Evolutionary conservation across 2,888 invertebrate species (phyloP), one percentile per base, ranked within the genome.

Genomic region (Tortricodes alternella): DNA sequence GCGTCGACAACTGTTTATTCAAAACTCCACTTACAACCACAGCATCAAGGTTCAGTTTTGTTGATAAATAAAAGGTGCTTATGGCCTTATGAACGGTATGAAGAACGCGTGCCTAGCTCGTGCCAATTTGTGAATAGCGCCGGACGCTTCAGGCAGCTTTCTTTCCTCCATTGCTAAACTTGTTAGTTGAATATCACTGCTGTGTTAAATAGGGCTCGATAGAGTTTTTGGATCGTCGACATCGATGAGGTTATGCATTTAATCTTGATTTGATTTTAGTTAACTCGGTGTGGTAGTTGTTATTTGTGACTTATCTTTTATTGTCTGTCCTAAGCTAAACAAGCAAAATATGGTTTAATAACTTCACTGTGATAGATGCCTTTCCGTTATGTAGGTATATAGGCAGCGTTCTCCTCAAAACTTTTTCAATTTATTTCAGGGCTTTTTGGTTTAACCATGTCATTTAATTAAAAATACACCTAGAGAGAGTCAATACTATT

Each of bases 51-150:
- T 64, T 44, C 29, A 46, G 56, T 71, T 68, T 80, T 2, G 27
- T 18, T 50, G 66, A 43, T n/a, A 2, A 13, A 6, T 7, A 15
- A 11, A 34, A 38, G 32, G 56, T 49, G 64, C 61, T 71, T 81
- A 65, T 44, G 67, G 41, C 67, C 27, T 76, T 81, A 53, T 58
- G 56, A 35, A 53, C 61, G 61, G 64, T 53, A 32, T 59, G 59
- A 38, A 58, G 62, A 74, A 78, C 86, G 88, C 86, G 88, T 88
- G 89, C 80, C 83, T 78, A 81, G 87, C 88, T 89, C 89, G 89
- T 89, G 88, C 87, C 88, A 89, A 89, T 88, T 89, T 89, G 89
- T 87, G 87, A 85, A 85, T 85, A 87, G 83, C 84, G 80, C 81
- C 84, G 85, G 85, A 83, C 85, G 87, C 85, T 83, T 70, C 76